Evolutionary conservation across 1,140 invertebrate species (phyloP).

Genomic region (Chionoecetes opilio): DNA sequence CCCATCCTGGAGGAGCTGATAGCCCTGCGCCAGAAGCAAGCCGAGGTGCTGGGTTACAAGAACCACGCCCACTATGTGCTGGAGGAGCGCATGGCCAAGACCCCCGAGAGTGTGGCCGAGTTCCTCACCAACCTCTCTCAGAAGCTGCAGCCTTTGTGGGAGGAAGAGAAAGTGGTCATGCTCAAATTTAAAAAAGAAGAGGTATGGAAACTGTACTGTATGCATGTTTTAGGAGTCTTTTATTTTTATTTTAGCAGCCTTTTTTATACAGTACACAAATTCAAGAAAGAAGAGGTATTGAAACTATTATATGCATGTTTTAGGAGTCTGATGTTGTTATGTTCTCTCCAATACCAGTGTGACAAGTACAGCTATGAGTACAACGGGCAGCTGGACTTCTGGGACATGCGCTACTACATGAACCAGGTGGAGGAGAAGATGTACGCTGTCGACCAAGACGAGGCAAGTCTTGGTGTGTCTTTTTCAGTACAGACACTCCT

Average conservation of each 20-base stretch:
- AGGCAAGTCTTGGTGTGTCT: conserved; percentile 84
- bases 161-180: conserved; percentile 84
- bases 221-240: too few relatives aligned
- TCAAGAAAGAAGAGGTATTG: conserved; percentile 84
- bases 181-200: conserved; percentile 85
- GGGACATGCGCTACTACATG: conserved; percentile 86
- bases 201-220: conserved; percentile 35
- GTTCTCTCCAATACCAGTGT: conserved; percentile 82
- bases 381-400: conserved; percentile 85
- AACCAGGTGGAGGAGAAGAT: conserved; percentile 85
- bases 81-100: conserved; percentile 86
- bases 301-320: too few relatives aligned
- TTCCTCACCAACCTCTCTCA: conserved; percentile 84
- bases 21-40: conserved; percentile 85
- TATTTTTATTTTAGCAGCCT: too few relatives aligned
- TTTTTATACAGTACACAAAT: too few relatives aligned
- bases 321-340: too few relatives aligned
- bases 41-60: conserved; percentile 84
- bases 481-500: too few relatives aligned
- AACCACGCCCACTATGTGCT: conserved; percentile 85
- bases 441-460: conserved; percentile 86
- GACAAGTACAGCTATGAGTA: conserved; percentile 84
- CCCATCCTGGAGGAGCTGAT: conserved; percentile 86
- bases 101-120: conserved; percentile 84
- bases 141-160: conserved; percentile 85